Evolutionary conservation across 2,113 vertebrate genomes (phyloP), one percentile per base, ranked within the genome.

Genomic region (Micromys minutus): DNA sequence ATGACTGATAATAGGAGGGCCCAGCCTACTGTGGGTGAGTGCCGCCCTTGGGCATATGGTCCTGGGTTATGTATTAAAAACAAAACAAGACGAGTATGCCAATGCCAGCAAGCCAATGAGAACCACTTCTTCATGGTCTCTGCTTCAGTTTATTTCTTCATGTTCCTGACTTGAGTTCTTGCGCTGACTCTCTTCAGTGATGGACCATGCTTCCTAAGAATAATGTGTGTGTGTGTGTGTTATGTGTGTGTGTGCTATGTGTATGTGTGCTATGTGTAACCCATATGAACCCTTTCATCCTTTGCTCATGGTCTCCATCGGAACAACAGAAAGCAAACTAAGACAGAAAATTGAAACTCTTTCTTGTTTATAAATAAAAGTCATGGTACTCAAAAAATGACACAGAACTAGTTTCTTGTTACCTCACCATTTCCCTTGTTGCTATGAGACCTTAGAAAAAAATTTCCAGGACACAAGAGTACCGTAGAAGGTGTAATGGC

Each of bases 301-400:
- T 83, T 45, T 84, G 57, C n/a, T 63, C 80, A 84, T 63, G 15
- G 57, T 42, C 6, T 84, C 63, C 31, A 84, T 31, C 7, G 1
- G 59, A 63, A 24, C 39, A 63, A 42, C 24, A 83, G 57, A 31
- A 84, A 84, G 57, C n/a, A 45, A 61, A 63, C 24, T 42, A 61
- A 61, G n/a, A 61, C 21, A 39, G 79, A 81, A 57, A 50, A 79
- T n/a, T 34, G 67, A 84, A 92, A 52, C 42, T 69, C 34, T 84
- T 80, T 79, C 45, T 39, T n/a, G 63, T 79, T 94, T 79, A n/a
- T n/a, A 87, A 65, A 47, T 69, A 72, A 80, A 90, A 83, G n/a
- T 6, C 21, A 57, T 85, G 15, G 93, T 39, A 79, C 47, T 89
- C 5, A 87, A 92, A n/a, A 94, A 87, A 90, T 67, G 22, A 74